phyloP scores from a whole-genome alignment of 2,797 vertebrate genomes.

The Tenualosa ilisha region DNA sequence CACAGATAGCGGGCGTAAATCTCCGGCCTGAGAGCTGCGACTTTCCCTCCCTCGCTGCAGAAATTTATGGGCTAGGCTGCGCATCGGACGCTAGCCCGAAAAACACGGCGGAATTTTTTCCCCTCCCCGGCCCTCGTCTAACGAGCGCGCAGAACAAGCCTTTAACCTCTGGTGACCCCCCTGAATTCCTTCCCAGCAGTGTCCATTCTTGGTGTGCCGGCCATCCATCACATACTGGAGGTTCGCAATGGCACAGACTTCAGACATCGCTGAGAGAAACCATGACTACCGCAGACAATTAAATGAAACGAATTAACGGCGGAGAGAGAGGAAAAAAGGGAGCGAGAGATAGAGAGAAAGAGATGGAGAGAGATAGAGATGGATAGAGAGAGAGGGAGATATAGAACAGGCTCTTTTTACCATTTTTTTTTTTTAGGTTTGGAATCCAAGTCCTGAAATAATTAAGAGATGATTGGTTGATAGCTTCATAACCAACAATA shows the following conservation, averaged over 20 bases:
- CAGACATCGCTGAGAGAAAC: conserved; percentile 28
- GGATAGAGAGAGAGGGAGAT: background rate
- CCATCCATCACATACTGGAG: conserved; percentile 18
- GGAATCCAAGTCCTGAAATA: background rate
- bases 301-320: conserved; percentile 7
- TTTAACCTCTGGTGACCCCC: conserved; percentile 34
- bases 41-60: conserved; percentile 10
- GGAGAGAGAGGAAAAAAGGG: background rate
- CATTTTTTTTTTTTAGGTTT: background rate
- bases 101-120: conserved; percentile 17
- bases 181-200: conserved; percentile 26
- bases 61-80: conserved; percentile 38
- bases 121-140: background rate
- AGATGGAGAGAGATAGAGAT: no score
- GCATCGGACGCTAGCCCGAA: conserved; percentile 33
- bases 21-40: conserved; percentile 22
- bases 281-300: conserved; percentile 18
- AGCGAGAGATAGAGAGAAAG: background rate
- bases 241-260: conserved; percentile 20
- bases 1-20: conserved; percentile 43
- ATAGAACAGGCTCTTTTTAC: no score
- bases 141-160: conserved; percentile 29
- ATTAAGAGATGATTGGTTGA: background rate
- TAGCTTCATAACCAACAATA: conserved; percentile 14
- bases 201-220: background rate